Evolutionary conservation across 2,888 invertebrate species (phyloP).

Genomic region (Drosophila pseudotalamancana): DNA sequence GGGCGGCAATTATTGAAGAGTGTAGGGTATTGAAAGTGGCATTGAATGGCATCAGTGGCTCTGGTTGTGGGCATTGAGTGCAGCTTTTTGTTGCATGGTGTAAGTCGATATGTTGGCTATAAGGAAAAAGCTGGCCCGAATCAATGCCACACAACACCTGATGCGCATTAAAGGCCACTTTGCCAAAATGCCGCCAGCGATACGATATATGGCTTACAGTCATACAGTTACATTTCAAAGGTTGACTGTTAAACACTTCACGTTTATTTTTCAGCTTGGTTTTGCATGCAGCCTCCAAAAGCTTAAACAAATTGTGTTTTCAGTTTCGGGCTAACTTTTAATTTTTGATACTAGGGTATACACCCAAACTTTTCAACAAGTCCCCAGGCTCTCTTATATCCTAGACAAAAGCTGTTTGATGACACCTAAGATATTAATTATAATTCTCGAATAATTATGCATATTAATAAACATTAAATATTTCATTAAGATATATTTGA

Average conservation of each 20-base stretch:
- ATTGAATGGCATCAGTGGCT: constrained; percentile 80
- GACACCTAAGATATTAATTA: constrained; percentile 52
- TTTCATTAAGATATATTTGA: background rate
- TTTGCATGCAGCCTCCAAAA: constrained; percentile 77
- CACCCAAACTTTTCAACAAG: constrained; percentile 46
- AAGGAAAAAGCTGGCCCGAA: constrained; percentile 52
- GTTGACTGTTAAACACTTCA: constrained; percentile 4
- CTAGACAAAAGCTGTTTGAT: constrained; percentile 40
- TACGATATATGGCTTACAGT: constrained; percentile 18
- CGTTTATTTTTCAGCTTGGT: constrained; percentile 2
- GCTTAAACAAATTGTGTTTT: constrained; percentile 40
- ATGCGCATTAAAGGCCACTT: constrained; percentile 75
- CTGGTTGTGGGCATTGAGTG: constrained; percentile 77
- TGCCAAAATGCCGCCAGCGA: constrained; percentile 45
- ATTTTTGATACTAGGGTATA: background rate
- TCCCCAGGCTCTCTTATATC: constrained; percentile 33
- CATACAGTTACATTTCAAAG: constrained; percentile 4
- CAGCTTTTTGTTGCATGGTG: constrained; percentile 50
- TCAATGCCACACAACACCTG: constrained; percentile 77
- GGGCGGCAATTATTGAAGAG: constrained; percentile 39
- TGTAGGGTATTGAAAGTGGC: constrained; percentile 64
- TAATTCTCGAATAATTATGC: constrained; percentile 16
- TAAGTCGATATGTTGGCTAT: constrained; percentile 6
- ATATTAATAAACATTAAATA: constrained; percentile 34
- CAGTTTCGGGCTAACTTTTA: background rate